Evolutionary conservation across 2,888 invertebrate species (phyloP).

Genomic region (Agrotis exclamationis): DNA sequence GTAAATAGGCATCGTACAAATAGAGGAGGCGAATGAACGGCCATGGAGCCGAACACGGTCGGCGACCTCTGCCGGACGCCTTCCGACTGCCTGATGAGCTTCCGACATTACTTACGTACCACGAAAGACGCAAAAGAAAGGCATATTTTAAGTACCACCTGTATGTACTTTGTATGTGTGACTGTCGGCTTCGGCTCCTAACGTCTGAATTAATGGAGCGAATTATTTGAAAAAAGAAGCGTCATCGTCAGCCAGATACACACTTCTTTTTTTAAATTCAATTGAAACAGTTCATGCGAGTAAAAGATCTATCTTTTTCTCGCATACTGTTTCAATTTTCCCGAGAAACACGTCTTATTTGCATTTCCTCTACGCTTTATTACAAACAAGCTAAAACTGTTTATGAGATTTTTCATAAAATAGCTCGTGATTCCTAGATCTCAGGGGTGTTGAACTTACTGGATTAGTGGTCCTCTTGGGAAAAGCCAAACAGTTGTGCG

Average conservation of each 20-base stretch:
- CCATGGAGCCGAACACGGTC: conserved; percentile 85
- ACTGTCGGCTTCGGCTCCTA: conserved; percentile 1
- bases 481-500: conserved; percentile 74
- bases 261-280: too few relatives aligned
- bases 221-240: conserved; percentile 21
- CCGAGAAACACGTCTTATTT: conserved; percentile 45
- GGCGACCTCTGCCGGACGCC: conserved; percentile 80
- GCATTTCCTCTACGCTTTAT: conserved; percentile 34
- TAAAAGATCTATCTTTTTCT: too few relatives aligned
- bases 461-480: conserved; percentile 64
- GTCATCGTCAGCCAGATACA: background rate
- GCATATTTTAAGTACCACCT: conserved; percentile 46
- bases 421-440: conserved; percentile 20
- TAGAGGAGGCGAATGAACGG: conserved; percentile 82
- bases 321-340: conserved; percentile 37
- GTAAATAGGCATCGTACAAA: conserved; percentile 74
- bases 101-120: conserved; percentile 74
- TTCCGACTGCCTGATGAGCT: conserved; percentile 81
- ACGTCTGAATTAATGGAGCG: conserved; percentile 25
- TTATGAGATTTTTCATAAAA: conserved; percentile 55
- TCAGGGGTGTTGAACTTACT: conserved; percentile 70
- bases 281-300: too few relatives aligned
- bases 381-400: conserved; percentile 53
- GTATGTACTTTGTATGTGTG: background rate
- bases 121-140: conserved; percentile 59